Evolutionary conservation across 2,797 vertebrate species (phyloP).

Genomic region (Mycteria americana): DNA sequence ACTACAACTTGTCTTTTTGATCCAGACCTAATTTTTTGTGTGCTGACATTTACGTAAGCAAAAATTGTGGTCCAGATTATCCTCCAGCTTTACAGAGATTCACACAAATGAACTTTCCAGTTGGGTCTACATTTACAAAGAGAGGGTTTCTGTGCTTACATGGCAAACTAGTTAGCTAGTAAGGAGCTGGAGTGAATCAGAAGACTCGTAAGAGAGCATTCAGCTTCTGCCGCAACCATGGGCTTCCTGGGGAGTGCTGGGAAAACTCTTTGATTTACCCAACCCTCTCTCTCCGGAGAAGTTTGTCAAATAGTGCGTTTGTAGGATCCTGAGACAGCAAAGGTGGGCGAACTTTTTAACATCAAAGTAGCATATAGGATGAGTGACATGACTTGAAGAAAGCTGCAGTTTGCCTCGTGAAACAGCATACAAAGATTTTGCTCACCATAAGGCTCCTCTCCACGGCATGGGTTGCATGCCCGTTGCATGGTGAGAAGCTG

Average conservation of each 20-base stretch:
- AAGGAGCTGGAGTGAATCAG: neutral
- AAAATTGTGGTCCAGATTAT: neutral
- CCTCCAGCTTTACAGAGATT: neutral
- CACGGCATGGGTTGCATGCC: fast-evolving
- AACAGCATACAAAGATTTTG: neutral
- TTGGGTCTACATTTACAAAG: neutral
- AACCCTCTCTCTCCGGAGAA: neutral
- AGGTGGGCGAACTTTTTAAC: neutral
- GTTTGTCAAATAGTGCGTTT: neutral
- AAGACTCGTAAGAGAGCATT: neutral
- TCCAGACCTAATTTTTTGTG: neutral
- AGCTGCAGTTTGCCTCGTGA: neutral
- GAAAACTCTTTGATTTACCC: neutral
- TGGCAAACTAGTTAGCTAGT: neutral
- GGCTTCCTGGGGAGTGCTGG: neutral
- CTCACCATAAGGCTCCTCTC: neutral
- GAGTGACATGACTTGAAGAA: neutral
- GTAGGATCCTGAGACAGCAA: neutral
- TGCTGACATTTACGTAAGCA: constrained; percentile 20
- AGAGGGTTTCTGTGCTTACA: neutral
- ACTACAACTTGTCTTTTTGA: neutral
- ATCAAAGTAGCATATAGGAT: too few relatives aligned
- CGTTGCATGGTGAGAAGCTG: neutral
- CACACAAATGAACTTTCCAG: neutral
- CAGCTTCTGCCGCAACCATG: fast-evolving